Evolutionary conservation across 2,113 vertebrate genomes (phyloP).

Genomic region (Takifugu flavidus): DNA sequence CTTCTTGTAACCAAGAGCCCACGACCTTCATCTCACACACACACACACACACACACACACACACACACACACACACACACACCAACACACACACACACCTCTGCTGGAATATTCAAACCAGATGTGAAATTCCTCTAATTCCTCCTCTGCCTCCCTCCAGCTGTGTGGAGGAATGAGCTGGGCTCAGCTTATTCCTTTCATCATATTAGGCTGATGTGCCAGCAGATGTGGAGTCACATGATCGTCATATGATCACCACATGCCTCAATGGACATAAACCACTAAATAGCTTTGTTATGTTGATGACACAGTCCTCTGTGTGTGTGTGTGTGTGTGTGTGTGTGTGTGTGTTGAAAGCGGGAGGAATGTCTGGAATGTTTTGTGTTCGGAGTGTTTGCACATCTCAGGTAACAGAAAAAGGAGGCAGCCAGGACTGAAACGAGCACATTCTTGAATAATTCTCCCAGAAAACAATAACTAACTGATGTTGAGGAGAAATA

Average conservation of each 20-base stretch:
- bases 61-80: no score
- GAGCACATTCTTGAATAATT: no score
- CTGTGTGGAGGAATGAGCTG: conserved; percentile 13
- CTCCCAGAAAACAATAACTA: no score
- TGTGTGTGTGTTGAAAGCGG: background rate
- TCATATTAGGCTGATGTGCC: conserved; percentile 32
- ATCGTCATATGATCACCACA: conserved; percentile 37
- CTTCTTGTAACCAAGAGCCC: background rate
- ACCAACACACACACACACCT: conserved; percentile 1
- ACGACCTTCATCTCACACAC: background rate
- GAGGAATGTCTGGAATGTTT: background rate
- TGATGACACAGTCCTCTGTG: background rate
- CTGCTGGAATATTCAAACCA: conserved; percentile 30
- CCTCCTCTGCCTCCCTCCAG: conserved; percentile 25
- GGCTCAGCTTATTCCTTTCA: conserved; percentile 37
- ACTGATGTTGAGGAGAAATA: no score
- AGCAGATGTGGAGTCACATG: conserved; percentile 33
- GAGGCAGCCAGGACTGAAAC: no score
- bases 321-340: background rate
- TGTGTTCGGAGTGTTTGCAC: no score
- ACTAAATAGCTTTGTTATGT: conserved; percentile 55
- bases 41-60: no score
- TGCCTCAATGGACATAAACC: conserved; percentile 43
- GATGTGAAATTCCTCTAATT: conserved; percentile 53
- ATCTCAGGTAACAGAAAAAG: no score